These are phyloP conservation scores for Boulengerochromis microlepis DNA, from an alignment of 2,113 vertebrate genomes.

Conservation along the genomic window DNA sequence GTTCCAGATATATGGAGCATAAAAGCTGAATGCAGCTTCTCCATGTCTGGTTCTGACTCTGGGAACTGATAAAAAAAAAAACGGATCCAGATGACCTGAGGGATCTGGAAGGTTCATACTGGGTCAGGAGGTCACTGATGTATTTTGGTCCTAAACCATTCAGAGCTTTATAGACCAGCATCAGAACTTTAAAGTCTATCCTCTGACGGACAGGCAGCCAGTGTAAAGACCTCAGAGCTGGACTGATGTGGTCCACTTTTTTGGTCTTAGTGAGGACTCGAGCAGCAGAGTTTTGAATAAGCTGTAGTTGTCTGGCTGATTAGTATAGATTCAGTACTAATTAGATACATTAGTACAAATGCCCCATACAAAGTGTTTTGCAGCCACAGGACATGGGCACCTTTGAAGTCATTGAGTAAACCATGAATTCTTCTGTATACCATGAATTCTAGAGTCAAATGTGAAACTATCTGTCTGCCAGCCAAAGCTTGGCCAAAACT, in stretches of 20 bases:
- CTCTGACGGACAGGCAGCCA: not conserved
- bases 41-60: not conserved
- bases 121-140: accelerated
- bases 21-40: not conserved
- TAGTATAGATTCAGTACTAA: not conserved
- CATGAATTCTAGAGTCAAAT: not conserved
- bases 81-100: accelerated
- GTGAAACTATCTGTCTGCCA: not conserved
- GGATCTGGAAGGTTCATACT: not conserved
- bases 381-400: not conserved
- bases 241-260: not conserved
- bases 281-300: accelerated
- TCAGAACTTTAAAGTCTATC: not conserved
- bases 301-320: not conserved
- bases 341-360: not conserved
- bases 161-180: not conserved
- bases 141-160: not conserved
- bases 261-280: not conserved
- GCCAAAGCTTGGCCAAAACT: not conserved
- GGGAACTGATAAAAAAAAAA: not conserved
- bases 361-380: not conserved
- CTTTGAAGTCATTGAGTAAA: not conserved
- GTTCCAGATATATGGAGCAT: too few species aligned
- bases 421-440: not conserved
- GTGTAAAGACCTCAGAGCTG: not conserved